phyloP scores from a whole-genome alignment of 2,113 vertebrate genomes.

The Ceuthmochares aereus region DNA sequence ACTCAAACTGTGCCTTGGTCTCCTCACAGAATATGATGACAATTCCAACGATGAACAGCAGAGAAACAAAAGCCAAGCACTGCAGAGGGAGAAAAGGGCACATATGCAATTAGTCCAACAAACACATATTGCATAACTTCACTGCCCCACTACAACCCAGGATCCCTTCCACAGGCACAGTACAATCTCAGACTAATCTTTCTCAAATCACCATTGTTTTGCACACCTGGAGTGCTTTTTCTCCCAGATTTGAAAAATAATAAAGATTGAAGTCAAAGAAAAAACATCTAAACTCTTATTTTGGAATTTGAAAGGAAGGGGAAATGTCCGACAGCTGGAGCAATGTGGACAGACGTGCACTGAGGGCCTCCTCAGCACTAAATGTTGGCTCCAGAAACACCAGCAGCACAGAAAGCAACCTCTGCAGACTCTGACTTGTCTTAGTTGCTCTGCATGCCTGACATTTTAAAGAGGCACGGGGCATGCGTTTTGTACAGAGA shows the following conservation, averaged over 20 bases:
- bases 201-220: background rate
- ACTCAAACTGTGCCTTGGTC: conserved; percentile 36
- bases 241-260: background rate
- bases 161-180: background rate
- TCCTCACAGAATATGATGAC: conserved; percentile 62
- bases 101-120: background rate
- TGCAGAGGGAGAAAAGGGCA: conserved; percentile 2
- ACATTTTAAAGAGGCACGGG: background rate
- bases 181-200: background rate
- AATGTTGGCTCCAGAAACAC: background rate
- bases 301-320: background rate
- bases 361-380: background rate
- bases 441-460: background rate
- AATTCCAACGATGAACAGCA: conserved; percentile 53
- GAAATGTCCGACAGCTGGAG: background rate
- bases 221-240: background rate
- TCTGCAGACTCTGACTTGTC: background rate
- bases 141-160: background rate
- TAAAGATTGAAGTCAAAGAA: background rate
- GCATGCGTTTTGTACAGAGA: background rate
- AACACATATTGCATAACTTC: background rate
- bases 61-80: conserved; percentile 48
- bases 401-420: background rate
- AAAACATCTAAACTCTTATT: background rate
- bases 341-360: background rate